Evolutionary conservation across 2,888 invertebrate genomes (phyloP).

Genomic region (Pycnomerus fuliginosus): DNA sequence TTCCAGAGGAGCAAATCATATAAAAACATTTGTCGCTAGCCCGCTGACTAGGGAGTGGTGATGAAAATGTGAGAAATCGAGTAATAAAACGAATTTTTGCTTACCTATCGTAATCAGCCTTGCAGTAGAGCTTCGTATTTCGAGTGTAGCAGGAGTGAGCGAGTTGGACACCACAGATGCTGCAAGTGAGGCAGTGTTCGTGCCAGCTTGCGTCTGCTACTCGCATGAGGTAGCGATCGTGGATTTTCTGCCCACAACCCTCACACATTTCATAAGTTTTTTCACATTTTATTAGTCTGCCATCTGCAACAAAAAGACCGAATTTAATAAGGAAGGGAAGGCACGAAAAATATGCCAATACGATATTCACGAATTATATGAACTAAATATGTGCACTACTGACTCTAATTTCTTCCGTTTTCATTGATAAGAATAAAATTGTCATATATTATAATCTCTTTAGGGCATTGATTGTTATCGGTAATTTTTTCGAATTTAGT

Average conservation of each 20-base stretch:
- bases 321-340: too few relatives aligned
- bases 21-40: too few relatives aligned
- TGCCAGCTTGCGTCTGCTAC: slow-evolving; percentile 96
- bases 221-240: slow-evolving; percentile 92
- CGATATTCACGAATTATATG: too few relatives aligned
- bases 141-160: slow-evolving; percentile 93
- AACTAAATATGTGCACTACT: too few relatives aligned
- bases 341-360: too few relatives aligned
- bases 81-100: slow-evolving; percentile 19
- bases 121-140: slow-evolving; percentile 94
- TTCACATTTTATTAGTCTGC: slow-evolving; percentile 67
- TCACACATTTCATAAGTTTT: slow-evolving; percentile 88
- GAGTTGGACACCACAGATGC: slow-evolving; percentile 87
- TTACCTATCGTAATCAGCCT: slow-evolving; percentile 95
- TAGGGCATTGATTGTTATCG: too few relatives aligned
- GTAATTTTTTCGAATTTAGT: too few relatives aligned
- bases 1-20: too few relatives aligned
- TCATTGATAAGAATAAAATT: too few relatives aligned
- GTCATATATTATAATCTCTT: too few relatives aligned
- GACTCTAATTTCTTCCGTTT: too few relatives aligned
- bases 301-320: slow-evolving; percentile 40
- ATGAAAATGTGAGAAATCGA: slow-evolving; percentile 2
- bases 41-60: slow-evolving; percentile 17
- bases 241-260: slow-evolving; percentile 92
- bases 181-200: slow-evolving; percentile 93